These are phyloP conservation scores for Anoplophora glabripennis DNA, from an alignment of 1,140 invertebrate genomes.

Conservation along the genomic window DNA sequence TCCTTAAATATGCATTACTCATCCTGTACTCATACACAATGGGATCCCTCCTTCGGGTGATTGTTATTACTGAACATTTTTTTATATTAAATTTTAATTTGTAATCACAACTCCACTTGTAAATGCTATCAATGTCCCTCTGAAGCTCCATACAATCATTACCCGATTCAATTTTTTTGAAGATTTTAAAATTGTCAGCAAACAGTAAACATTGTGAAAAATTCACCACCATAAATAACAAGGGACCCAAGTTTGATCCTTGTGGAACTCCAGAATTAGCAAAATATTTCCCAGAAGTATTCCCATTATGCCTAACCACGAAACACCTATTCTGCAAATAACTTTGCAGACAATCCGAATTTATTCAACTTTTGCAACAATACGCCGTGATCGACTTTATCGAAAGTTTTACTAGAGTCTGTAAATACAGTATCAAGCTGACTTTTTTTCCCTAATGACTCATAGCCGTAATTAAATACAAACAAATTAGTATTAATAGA, in stretches of 20 bases:
- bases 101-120: too few species aligned
- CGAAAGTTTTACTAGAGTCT: not conserved
- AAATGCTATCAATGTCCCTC: not conserved
- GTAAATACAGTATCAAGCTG: not conserved
- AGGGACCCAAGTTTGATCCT: not conserved
- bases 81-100: too few species aligned
- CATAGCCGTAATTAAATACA: too few species aligned
- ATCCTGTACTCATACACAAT: too few species aligned
- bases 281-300: not conserved
- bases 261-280: slow-evolving; percentile 3
- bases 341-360: not conserved
- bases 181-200: not conserved
- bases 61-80: too few species aligned
- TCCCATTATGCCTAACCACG: not conserved
- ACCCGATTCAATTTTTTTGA: not conserved
- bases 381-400: too few species aligned
- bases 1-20: too few species aligned
- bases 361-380: not conserved
- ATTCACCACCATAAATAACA: not conserved
- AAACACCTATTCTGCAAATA: not conserved
- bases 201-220: not conserved
- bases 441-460: too few species aligned
- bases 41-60: too few species aligned
- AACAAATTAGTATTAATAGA: too few species aligned
- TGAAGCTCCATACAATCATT: not conserved